These are phyloP conservation scores for Meandrusa payeni DNA, from an alignment of 2,888 invertebrate species.

Conservation along the genomic window DNA sequence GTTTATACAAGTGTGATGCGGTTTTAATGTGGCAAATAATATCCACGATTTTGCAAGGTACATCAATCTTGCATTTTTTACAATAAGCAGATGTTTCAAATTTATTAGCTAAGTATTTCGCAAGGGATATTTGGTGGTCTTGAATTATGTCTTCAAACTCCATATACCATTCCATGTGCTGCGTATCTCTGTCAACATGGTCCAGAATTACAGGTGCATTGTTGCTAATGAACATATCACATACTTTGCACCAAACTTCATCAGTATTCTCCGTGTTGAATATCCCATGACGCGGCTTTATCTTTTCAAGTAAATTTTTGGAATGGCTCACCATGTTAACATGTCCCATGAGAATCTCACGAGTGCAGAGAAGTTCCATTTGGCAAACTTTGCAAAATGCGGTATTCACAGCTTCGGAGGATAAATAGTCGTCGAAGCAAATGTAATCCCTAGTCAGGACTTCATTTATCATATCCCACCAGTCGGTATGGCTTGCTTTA, in stretches of 20 bases:
- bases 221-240: constrained; percentile 47
- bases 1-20: constrained; percentile 40
- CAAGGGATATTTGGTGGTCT: constrained; percentile 46
- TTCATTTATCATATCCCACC: constrained; percentile 54
- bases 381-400: constrained; percentile 54
- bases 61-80: constrained; percentile 47
- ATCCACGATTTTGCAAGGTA: constrained; percentile 41
- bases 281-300: constrained; percentile 53
- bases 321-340: constrained; percentile 52
- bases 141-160: constrained; percentile 52
- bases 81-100: constrained; percentile 52
- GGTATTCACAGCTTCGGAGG: constrained; percentile 47
- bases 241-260: constrained; percentile 57
- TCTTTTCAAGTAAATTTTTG: constrained; percentile 44
- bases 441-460: constrained; percentile 57
- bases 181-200: constrained; percentile 51
- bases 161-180: constrained; percentile 52
- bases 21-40: constrained; percentile 52
- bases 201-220: constrained; percentile 40
- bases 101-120: constrained; percentile 44
- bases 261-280: constrained; percentile 45
- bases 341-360: constrained; percentile 48
- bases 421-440: constrained; percentile 45
- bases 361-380: constrained; percentile 38
- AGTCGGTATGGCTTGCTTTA: constrained; percentile 49